phyloP scores from a whole-genome alignment of 2,888 invertebrate species.

The Chromoteleia sp. region DNA sequence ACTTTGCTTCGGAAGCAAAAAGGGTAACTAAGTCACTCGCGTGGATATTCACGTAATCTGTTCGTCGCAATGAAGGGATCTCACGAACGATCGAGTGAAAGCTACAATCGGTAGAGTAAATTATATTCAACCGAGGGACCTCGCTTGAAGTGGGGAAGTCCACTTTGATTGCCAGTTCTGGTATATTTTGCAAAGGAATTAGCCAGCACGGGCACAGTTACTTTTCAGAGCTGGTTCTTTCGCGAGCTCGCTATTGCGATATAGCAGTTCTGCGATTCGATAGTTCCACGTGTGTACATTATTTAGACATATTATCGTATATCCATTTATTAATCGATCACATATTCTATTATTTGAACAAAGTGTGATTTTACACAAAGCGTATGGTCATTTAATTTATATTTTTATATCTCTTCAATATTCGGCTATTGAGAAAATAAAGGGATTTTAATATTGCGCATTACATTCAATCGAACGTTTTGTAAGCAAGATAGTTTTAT shows the following conservation, averaged over 20 bases:
- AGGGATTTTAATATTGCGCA: too few relatives aligned
- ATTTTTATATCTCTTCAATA: too few relatives aligned
- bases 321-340: not conserved
- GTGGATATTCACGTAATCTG: slow-evolving; percentile 4
- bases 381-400: too few relatives aligned
- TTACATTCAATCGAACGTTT: too few relatives aligned
- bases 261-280: slow-evolving; percentile 61
- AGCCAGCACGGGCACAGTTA: slow-evolving; percentile 74
- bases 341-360: not conserved
- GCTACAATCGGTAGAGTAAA: slow-evolving; percentile 76
- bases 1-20: not conserved
- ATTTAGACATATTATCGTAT: not conserved
- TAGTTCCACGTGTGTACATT: slow-evolving; percentile 42
- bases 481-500: too few relatives aligned
- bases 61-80: slow-evolving; percentile 14
- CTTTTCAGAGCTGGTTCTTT: slow-evolving; percentile 71
- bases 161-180: slow-evolving; percentile 40
- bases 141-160: slow-evolving; percentile 74
- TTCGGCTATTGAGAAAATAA: too few relatives aligned
- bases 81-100: slow-evolving; percentile 30
- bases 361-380: not conserved
- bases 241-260: slow-evolving; percentile 70
- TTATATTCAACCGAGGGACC: slow-evolving; percentile 66
- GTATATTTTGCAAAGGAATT: slow-evolving; percentile 67
- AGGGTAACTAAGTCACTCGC: slow-evolving; percentile 23